Evolutionary conservation across 2,888 invertebrate species (phyloP), one percentile per base, ranked within the genome.

Genomic region (Germaria angustata): DNA sequence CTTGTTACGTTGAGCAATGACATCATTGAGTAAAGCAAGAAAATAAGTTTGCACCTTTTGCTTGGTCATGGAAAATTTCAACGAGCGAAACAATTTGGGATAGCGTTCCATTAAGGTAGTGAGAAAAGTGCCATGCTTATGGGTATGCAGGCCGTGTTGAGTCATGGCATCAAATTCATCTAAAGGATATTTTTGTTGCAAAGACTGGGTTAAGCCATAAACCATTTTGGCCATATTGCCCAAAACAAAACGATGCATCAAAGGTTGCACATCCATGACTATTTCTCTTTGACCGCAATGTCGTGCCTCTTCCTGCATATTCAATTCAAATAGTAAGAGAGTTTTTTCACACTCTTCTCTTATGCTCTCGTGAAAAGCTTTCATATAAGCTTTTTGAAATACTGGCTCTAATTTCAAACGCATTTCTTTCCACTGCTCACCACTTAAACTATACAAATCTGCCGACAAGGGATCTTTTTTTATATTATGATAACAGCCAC

Each of bases 401-500:
- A 88, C 87, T 28, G 90, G 90, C 53, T 90, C 88, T 36, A 92
- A 65, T 79, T 90, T 91, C 28, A 88, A 86, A n/a, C 92, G 88
- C 85, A 92, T 86, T 44, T 88, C 90, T 81, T 89, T 90, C 92
- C 92, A 92, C 61, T 87, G 87, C 6, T 86, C 85, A 32, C 90
- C 91, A 44, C 92, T 90, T 85, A 91, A 77, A 3, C 88, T 89
- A 53, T 92, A 91, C 15, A 92, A 80, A 86, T 92, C 90, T 0
- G 87, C 90, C 0, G 91, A 90, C 39, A 92, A 61, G 0, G 92
- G 92, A 86, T 92, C 92, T 36, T 87, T 85, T 20, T 88, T 87
- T 46, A 87, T 87, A 71, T 91, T 91, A 39, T 87, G 87, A 73
- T 89, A 91, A 53, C 89, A 81, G 2, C 90, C 91, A 6, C 91